Conservation (phyloP, 2,797 vertebrate species). For the Leptodactylus fallax region DNA sequence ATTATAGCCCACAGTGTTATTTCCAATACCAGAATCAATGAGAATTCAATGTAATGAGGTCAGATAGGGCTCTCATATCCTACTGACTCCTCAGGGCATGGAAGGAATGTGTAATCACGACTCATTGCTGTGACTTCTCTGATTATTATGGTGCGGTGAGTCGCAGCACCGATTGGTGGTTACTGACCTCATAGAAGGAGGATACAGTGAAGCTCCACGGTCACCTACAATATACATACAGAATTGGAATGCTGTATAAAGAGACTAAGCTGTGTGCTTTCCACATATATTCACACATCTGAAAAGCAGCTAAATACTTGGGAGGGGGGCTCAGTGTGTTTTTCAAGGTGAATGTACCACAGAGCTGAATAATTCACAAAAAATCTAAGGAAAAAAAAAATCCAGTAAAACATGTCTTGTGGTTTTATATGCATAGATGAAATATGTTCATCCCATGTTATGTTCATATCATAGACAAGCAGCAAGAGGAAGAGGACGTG, state of each 20-base stretch:
- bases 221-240: neutral
- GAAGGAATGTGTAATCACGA: neutral
- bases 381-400: neutral
- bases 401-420: neutral
- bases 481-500: slow-evolving; percentile 70
- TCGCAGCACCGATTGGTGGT: neutral
- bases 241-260: neutral
- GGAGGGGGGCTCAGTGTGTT: neutral
- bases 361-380: neutral
- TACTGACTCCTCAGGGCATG: neutral
- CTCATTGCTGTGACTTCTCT: neutral
- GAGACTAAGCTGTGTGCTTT: neutral
- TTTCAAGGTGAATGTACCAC: neutral
- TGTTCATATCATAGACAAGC: slow-evolving; percentile 70
- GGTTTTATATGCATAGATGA: neutral
- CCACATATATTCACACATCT: neutral
- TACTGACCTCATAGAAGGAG: neutral
- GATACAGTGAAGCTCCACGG: neutral
- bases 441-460: neutral
- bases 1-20: neutral
- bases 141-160: neutral
- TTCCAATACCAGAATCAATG: slow-evolving; percentile 11
- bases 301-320: neutral
- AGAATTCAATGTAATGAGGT: neutral
- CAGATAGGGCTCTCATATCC: neutral